Percentiles rank a stretch among this genome's conserved stretches.
Evolutionary conservation across 1,140 invertebrate genomes (phyloP).

Genomic region (Prorops nasuta): DNA sequence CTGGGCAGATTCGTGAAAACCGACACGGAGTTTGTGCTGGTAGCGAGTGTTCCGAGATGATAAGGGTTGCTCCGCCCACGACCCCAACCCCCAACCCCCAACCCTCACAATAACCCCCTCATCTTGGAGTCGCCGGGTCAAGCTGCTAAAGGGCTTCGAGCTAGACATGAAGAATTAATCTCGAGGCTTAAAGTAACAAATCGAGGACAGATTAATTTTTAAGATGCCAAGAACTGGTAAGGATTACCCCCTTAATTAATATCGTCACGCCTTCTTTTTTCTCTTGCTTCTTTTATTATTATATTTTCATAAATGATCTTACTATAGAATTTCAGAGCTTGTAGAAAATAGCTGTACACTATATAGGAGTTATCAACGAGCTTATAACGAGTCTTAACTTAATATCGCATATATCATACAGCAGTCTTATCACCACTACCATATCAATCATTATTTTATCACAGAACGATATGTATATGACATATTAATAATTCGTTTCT

Average conservation of each 20-base stretch:
- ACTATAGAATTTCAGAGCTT: too few species aligned
- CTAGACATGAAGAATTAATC: slow-evolving; percentile 39
- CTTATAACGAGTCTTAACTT: too few species aligned
- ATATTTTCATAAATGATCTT: too few species aligned
- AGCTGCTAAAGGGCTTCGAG: slow-evolving; percentile 22
- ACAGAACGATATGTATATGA: too few species aligned
- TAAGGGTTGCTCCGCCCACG: slow-evolving; percentile 39
- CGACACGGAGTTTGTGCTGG: slow-evolving; percentile 21
- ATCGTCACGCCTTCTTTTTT: too few species aligned
- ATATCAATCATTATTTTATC: too few species aligned
- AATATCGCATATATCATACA: too few species aligned
- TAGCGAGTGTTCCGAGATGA: slow-evolving; percentile 41
- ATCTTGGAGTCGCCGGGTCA: slow-evolving; percentile 28
- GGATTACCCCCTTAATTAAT: slow-evolving; percentile 29
- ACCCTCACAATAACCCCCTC: slow-evolving; percentile 13
- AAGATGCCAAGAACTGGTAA: slow-evolving; percentile 27
- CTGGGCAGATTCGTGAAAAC: slow-evolving; percentile 13
- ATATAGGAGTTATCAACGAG: too few species aligned
- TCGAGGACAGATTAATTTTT: slow-evolving; percentile 40
- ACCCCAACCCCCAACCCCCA: slow-evolving; percentile 12
- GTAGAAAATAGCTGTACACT: too few species aligned
- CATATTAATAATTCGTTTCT: too few species aligned
- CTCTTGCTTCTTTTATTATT: too few species aligned
- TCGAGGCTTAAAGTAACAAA: slow-evolving; percentile 36
- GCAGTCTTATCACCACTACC: too few species aligned